Evolutionary conservation across 2,888 invertebrate genomes (phyloP).

Genomic region (Pollenia angustigena): DNA sequence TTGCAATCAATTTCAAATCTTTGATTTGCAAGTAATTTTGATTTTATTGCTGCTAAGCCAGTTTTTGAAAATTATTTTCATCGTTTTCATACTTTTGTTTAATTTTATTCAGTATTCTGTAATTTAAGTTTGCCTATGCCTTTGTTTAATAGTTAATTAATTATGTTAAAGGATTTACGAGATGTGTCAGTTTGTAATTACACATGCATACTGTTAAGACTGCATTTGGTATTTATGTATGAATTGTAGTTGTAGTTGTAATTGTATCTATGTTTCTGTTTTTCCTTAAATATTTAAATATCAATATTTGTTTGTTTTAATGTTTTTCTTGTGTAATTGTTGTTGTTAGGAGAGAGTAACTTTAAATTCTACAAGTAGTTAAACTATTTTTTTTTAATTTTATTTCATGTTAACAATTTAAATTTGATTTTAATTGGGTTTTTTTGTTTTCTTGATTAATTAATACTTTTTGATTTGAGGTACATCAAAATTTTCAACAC

Average conservation of each 20-base stretch:
- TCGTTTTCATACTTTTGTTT: conserved; percentile 1
- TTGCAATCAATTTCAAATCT: conserved; percentile 55
- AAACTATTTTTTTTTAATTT: conserved; percentile 15
- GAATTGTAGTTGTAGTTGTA: not conserved
- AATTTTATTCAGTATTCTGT: not conserved
- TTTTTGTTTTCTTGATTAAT: conserved; percentile 47
- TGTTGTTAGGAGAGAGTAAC: not conserved
- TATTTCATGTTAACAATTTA: conserved; percentile 33
- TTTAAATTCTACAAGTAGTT: conserved; percentile 40
- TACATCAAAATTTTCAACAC: conserved; percentile 79
- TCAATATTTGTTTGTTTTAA: not conserved
- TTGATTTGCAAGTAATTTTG: conserved; percentile 80
- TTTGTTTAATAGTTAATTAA: not conserved
- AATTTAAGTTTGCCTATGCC: not conserved
- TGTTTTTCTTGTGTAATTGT: not conserved
- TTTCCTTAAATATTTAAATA: not conserved
- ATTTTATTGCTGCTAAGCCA: conserved; percentile 84
- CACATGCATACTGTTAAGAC: too few species aligned
- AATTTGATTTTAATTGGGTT: conserved; percentile 54
- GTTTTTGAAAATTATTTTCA: conserved; percentile 63
- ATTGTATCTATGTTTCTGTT: not conserved
- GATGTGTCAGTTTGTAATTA: too few species aligned
- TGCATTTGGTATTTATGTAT: conserved; percentile 26
- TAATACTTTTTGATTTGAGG: conserved; percentile 71
- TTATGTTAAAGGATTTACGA: not conserved